Conservation (phyloP, 2,113 vertebrate species). For the Melanocharis versteri region DNA sequence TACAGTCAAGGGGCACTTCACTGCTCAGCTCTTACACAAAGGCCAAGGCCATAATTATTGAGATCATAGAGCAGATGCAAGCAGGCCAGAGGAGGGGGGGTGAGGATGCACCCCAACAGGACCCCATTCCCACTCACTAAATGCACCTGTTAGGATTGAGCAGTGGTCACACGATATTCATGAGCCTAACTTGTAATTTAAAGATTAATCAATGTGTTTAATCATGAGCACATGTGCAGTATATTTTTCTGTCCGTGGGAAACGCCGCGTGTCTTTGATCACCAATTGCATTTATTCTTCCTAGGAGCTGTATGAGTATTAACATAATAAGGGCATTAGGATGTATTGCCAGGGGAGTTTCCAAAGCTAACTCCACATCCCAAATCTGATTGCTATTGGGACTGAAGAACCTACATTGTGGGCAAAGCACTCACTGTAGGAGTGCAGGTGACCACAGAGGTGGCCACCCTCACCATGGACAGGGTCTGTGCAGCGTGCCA, state of each 20-base stretch:
- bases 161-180: background rate
- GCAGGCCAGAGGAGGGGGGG: background rate
- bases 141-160: background rate
- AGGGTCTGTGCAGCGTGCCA: background rate
- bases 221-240: background rate
- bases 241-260: background rate
- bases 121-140: background rate
- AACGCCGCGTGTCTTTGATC: background rate
- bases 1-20: fast-evolving
- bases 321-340: background rate
- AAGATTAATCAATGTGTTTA: background rate
- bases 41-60: background rate
- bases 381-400: background rate
- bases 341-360: background rate
- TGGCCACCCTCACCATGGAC: background rate
- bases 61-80: background rate
- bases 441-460: background rate
- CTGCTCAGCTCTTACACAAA: background rate
- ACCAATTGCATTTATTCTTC: background rate
- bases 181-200: background rate
- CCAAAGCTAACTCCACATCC: background rate
- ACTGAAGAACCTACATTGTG: background rate
- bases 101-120: background rate
- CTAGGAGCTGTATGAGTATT: background rate
- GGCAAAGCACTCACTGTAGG: background rate